Base-by-base conservation (phyloP, 2,113 vertebrate species). In the Mohoua ochrocephala region DNA sequence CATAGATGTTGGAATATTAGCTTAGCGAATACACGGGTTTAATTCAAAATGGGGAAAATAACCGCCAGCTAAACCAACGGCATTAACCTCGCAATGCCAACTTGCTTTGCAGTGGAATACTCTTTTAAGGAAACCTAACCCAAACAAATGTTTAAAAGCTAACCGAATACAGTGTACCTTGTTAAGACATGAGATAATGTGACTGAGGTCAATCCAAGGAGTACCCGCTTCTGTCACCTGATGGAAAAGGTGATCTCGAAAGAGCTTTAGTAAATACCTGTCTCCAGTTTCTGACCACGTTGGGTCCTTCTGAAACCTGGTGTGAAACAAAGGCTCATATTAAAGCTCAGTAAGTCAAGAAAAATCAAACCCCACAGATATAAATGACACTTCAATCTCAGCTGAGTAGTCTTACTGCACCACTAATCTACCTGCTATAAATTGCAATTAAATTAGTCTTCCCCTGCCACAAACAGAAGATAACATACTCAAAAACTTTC, bases 141-240 rank as follows among this genome's bases (percentile, higher is more conserved):
- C 65, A 52, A 91, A 60, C 9, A 68, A 68, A 79, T 44, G 59
- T 73, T 93, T 47, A 75, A 87, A 87, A 97, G 70, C 96, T 71
- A 79, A 84, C 77, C 7, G 4, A 89, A 89, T 91, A 96, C 92
- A 94, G 94, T 97, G 98, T 98, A 99, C 99, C 98, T 99, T 99
- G 98, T 99, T 99, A 98, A 99, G 99, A 98, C 99, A 99, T 97
- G 99, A 99, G 96, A 99, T 99, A 60, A 99, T 99, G 98, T 99
- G 99, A 98, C 99, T 99, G 98, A 99, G 99, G 98, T 99, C 99
- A 82, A 99, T 99, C 99, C 99, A 99, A 82, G 99, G 99, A 83
- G 98, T 99, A 95, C 99, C 99, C 7, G 99, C 98, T 98, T 99
- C 99, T 47, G 99, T 99, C 98, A 99, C 99, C 98, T 99, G 99